A percentile compares a stretch with the other conserved stretches of the same genome.
Evolutionary conservation across 1,140 invertebrate genomes (phyloP).

Genomic region (Bradysia coprophila): DNA sequence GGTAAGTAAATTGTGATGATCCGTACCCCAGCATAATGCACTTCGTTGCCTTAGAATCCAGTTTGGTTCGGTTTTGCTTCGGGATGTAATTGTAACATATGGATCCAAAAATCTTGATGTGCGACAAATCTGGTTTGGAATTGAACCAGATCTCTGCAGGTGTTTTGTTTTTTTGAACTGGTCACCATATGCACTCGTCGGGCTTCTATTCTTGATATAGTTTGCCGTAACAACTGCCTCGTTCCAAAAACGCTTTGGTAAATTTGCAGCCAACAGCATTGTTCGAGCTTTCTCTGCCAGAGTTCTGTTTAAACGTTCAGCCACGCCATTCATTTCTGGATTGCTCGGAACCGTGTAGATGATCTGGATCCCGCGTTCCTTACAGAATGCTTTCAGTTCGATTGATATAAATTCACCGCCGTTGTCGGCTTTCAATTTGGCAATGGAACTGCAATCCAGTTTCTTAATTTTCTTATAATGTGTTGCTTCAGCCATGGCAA

Average conservation of each 20-base stretch:
- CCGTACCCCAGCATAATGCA: conserved; percentile 10
- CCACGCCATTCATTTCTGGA: conserved; percentile 21
- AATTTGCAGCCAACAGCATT: conserved; percentile 15
- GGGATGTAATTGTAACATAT: conserved; percentile 3
- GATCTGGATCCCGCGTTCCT: conserved; percentile 11
- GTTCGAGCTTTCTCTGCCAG: conserved; percentile 19
- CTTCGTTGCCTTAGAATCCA: background rate
- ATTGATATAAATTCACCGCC: conserved; percentile 10
- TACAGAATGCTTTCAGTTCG: conserved; percentile 10
- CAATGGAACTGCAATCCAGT: too few species aligned
- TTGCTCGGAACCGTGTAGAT: conserved; percentile 11
- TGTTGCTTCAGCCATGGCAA: conserved; percentile 7
- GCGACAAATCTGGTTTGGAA: background rate
- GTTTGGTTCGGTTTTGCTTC: conserved; percentile 1
- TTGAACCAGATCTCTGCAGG: background rate
- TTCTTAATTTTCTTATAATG: conserved; percentile 8
- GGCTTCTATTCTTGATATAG: conserved; percentile 24
- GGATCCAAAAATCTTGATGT: conserved; percentile 1
- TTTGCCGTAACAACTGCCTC: conserved; percentile 22
- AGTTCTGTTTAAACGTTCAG: conserved; percentile 23
- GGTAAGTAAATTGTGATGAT: too few species aligned
- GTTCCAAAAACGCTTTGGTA: conserved; percentile 20
- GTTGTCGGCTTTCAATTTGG: too few species aligned
- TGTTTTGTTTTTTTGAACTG: background rate
- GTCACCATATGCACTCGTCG: conserved; percentile 4